Conservation (phyloP, 2,113 vertebrate species). For the Colinus virginianus region DNA sequence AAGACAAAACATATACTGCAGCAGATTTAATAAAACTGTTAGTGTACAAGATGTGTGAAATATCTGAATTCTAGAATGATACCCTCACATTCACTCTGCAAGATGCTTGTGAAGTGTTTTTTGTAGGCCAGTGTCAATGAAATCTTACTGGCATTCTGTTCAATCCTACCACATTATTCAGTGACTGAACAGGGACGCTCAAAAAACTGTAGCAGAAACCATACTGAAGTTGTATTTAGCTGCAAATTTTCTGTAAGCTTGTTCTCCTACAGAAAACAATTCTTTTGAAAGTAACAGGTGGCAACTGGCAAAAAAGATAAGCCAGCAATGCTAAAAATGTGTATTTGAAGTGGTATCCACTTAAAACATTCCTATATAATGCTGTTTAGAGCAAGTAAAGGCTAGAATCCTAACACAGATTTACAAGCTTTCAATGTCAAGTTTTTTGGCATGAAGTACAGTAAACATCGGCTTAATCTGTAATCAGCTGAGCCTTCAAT, state of each 20-base stretch:
- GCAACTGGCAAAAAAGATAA: background rate
- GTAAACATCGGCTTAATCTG: background rate
- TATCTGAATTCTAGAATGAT: background rate
- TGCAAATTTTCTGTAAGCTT: background rate
- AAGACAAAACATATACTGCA: background rate
- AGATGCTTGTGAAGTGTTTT: background rate
- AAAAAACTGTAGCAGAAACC: background rate
- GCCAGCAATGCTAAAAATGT: accelerated
- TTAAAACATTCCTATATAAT: background rate
- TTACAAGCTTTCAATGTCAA: background rate
- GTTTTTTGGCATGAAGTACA: background rate
- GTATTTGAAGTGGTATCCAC: background rate
- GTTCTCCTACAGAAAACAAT: background rate
- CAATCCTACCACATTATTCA: background rate
- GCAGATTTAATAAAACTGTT: background rate
- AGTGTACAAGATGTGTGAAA: background rate
- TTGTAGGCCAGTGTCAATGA: background rate
- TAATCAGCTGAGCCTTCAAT: background rate
- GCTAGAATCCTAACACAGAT: background rate
- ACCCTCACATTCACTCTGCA: background rate
- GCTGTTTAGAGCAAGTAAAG: background rate
- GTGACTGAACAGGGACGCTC: background rate
- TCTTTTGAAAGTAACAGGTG: background rate
- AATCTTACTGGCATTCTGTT: background rate
- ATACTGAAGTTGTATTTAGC: background rate